phyloP scores from a whole-genome alignment of 1,140 invertebrate genomes.

The Pantala flavescens region DNA sequence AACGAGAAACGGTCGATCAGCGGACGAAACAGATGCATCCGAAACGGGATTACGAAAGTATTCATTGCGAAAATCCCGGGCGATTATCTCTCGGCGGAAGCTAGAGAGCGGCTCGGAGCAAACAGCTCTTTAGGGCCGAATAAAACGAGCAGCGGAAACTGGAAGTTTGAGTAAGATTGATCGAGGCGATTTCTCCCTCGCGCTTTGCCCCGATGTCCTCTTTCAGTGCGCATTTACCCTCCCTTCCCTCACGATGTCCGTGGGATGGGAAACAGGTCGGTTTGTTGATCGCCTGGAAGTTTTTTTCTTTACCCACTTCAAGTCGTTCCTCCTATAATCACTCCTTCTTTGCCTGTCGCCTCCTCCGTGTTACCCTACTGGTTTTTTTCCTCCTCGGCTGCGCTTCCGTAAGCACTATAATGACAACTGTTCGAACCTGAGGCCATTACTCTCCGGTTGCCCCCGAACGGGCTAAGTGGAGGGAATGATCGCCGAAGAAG shows the following conservation, averaged over 20 bases:
- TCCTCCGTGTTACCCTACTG: neutral
- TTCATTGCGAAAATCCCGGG: neutral
- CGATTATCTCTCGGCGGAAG: neutral
- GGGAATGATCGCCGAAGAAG: too few relatives aligned
- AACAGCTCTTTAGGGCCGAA: neutral
- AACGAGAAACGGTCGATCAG: too few relatives aligned
- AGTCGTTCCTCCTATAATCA: neutral
- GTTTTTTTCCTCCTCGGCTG: neutral
- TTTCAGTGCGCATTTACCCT: neutral
- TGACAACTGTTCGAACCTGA: neutral
- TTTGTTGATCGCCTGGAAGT: neutral
- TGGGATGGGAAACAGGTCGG: neutral
- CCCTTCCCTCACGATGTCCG: neutral
- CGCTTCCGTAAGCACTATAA: neutral
- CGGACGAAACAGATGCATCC: too few relatives aligned
- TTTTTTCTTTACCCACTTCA: neutral
- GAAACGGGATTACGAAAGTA: too few relatives aligned
- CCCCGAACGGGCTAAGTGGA: too few relatives aligned
- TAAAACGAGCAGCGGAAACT: neutral
- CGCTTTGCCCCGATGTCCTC: neutral
- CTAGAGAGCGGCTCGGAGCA: neutral
- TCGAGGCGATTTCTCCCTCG: neutral
- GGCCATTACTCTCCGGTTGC: neutral
- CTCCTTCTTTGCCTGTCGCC: neutral
- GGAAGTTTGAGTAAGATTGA: neutral